Conservation (phyloP, 2,113 vertebrate species). For the Climacteris rufus region DNA sequence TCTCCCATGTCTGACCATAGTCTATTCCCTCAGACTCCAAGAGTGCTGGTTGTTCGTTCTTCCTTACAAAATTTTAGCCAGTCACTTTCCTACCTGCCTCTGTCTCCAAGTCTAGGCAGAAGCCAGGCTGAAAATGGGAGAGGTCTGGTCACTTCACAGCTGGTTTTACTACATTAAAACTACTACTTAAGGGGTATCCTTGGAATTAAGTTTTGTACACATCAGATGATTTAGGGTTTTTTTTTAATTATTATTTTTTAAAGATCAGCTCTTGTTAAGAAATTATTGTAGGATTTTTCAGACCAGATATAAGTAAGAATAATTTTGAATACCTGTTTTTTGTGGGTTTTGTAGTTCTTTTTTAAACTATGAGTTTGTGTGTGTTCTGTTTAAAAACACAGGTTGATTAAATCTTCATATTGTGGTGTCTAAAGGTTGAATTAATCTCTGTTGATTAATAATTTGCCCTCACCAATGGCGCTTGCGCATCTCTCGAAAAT, state of each 20-base stretch:
- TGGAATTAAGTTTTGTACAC: not conserved
- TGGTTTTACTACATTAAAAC: not conserved
- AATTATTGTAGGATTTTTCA: not conserved
- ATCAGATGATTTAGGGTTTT: fast-evolving
- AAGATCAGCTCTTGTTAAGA: not conserved
- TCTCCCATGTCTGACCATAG: not conserved
- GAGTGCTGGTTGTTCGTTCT: not conserved
- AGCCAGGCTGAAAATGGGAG: not conserved
- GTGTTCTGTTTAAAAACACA: not conserved
- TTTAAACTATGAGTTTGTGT: not conserved
- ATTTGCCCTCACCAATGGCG: not conserved
- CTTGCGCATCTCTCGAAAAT: not conserved
- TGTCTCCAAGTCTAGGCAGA: not conserved
- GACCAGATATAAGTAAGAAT: not conserved
- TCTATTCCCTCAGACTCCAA: not conserved
- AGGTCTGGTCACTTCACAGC: not conserved
- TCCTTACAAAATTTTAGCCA: not conserved
- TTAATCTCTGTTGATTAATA: not conserved
- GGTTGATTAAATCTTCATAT: not conserved
- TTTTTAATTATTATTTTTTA: not conserved
- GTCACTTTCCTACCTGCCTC: not conserved
- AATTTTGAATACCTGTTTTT: not conserved
- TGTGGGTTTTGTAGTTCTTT: not conserved
- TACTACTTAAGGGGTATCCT: not conserved
- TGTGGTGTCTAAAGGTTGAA: not conserved